Evolutionary conservation across 2,113 vertebrate species (phyloP), one percentile per base, ranked within the genome.

Genomic region (Montifringilla adamsi): DNA sequence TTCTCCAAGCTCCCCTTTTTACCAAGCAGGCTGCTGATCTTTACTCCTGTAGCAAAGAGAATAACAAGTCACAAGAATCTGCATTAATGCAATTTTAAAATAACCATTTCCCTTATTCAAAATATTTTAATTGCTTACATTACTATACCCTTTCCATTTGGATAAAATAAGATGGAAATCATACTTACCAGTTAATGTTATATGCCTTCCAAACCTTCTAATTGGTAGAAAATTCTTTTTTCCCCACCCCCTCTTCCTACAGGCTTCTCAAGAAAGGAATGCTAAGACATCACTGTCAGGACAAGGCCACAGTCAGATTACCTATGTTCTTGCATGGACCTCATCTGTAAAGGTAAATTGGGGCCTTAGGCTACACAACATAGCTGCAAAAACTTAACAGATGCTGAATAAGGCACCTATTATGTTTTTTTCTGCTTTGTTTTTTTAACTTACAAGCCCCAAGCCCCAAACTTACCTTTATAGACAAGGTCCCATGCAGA

Each of bases 1-100:
- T 99, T 99, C 97, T 99, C 99, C 97, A 99, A 95, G 92, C 99
- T 99, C 90, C 99, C 99, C 77, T 99, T 99, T 96, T 99, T 99
- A 76, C 99, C 99, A 94, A 99, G 96, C 41, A 99, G 98, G 94
- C 99, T 99, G 97, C 99, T 99, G 93, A 99, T 98, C 97, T 99
- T 99, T 95, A 99, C 99, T 23, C 99, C 99, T 99, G 97, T 41
- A 94, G 67, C 70, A 81, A 91, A 88, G 89, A 97, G 67, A 98
- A 81, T 49, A 87, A 89, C 2, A 94, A 26, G 55, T 70, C 60
- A 93, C 46, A 95, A 59, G 17, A 94, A 78, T 8, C 49, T 43
- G 33, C 35, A 88, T 88, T 85, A 75, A 78, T 28, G 23, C 7
- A 64, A 31, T 63, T 93, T 83, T 55, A 28, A 55, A 92, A 49